These are phyloP conservation scores for Boleophthalmus pectinirostris DNA, from an alignment of 2,113 vertebrate genomes.

Conservation along the genomic window DNA sequence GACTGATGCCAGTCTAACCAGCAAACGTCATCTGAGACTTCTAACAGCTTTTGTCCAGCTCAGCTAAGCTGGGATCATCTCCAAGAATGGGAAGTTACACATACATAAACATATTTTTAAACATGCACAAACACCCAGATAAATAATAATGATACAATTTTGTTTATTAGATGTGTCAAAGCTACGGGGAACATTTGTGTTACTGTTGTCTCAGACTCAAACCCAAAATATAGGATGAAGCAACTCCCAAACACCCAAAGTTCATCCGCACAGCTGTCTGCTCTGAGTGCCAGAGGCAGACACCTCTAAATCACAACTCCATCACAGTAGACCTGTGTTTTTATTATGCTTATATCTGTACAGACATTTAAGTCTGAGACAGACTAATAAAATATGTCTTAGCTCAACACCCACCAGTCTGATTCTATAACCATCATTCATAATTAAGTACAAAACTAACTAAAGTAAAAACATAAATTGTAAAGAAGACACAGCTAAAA, in stretches of 20 bases:
- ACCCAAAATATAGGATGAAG: constrained; percentile 19
- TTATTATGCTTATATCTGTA: constrained; percentile 49
- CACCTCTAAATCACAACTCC: constrained; percentile 64
- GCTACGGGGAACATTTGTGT: not conserved
- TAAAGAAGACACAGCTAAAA: constrained; percentile 60
- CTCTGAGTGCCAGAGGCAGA: constrained; percentile 48
- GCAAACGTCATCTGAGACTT: constrained; percentile 57
- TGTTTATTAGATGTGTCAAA: not conserved
- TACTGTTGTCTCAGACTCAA: constrained; percentile 14
- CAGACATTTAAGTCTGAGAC: constrained; percentile 48
- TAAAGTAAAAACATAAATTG: constrained; percentile 55
- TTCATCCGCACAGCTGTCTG: constrained; percentile 26
- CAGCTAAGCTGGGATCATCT: constrained; percentile 39
- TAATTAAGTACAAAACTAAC: constrained; percentile 72
- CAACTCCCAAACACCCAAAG: constrained; percentile 33
- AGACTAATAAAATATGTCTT: constrained; percentile 72
- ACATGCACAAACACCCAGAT: not conserved
- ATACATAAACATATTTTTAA: not conserved
- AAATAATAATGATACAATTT: not conserved
- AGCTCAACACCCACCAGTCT: constrained; percentile 69
- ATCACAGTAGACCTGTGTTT: constrained; percentile 60
- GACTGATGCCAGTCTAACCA: constrained; percentile 73
- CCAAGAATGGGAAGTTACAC: constrained; percentile 25
- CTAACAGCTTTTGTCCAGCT: constrained; percentile 58
- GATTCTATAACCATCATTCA: constrained; percentile 70